These are phyloP conservation scores for Zophobas morio DNA, from an alignment of 1,140 invertebrate genomes.

Conservation along the genomic window DNA sequence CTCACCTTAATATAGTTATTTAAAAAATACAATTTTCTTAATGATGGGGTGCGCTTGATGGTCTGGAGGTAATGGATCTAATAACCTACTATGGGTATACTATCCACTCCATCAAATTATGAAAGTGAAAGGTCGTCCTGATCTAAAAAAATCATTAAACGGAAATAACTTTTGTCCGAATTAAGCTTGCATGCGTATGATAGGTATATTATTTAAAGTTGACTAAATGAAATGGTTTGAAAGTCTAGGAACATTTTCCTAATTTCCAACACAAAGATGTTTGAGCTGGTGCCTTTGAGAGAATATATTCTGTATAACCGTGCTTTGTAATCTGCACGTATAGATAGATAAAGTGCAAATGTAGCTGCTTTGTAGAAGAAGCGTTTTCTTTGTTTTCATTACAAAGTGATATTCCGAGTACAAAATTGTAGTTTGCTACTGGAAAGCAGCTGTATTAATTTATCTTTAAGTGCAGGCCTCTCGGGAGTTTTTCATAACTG, in stretches of 20 bases:
- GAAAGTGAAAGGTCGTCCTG: constrained; percentile 20
- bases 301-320: too few species aligned
- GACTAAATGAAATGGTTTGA: constrained; percentile 3
- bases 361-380: not conserved
- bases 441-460: constrained; percentile 4
- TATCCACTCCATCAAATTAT: constrained; percentile 26
- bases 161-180: too few species aligned
- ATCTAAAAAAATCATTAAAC: not conserved
- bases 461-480: constrained; percentile 19
- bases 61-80: constrained; percentile 26
- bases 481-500: constrained; percentile 25
- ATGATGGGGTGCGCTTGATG: constrained; percentile 39
- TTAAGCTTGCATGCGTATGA: too few species aligned
- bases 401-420: constrained; percentile 8
- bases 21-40: constrained; percentile 35
- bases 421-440: constrained; percentile 9
- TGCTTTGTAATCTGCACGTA: constrained; percentile 6
- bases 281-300: not conserved
- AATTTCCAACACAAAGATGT: not conserved
- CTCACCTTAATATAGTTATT: constrained; percentile 42
- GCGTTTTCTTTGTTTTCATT: constrained; percentile 10
- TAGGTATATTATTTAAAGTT: too few species aligned
- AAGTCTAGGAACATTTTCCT: constrained; percentile 18
- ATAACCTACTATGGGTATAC: constrained; percentile 9
- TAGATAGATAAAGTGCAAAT: constrained; percentile 22